Percentiles rank a stretch among this genome's conserved stretches.
Evolutionary conservation across 37 sponge, comb jelly and placozoan genomes (phyloP).

Genomic region (Hormiphora californensis): DNA sequence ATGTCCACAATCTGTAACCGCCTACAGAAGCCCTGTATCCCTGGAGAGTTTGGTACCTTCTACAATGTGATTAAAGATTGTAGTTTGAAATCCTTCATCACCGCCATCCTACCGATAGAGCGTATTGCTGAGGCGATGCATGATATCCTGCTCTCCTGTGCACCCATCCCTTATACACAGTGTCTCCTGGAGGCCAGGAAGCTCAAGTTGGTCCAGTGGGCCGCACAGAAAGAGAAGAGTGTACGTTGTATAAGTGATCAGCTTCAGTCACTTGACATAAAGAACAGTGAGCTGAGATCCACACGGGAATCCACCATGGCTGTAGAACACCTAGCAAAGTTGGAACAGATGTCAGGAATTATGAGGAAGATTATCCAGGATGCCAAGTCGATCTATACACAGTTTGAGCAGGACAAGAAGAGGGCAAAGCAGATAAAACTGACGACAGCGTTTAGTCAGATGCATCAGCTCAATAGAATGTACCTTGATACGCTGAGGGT

Average conservation of each 20-base stretch:
- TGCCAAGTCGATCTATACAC: background rate
- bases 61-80: too few species aligned
- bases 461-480: conserved; percentile 15
- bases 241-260: conserved; percentile 12
- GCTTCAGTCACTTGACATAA: background rate
- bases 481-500: conserved; percentile 34
- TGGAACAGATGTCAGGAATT: background rate
- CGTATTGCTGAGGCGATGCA: background rate
- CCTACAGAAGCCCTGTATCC: background rate
- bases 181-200: background rate
- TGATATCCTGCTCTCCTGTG: background rate
- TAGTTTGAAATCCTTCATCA: too few species aligned
- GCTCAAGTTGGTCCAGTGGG: background rate
- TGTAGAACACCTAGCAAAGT: too few species aligned
- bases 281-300: conserved; percentile 34
- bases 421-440: background rate
- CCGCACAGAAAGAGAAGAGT: conserved; percentile 9
- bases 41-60: too few species aligned
- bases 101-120: too few species aligned
- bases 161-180: conserved; percentile 11
- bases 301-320: too few species aligned
- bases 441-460: background rate
- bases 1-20: conserved; percentile 12
- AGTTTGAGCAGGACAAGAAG: conserved; percentile 40
- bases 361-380: background rate